Evolutionary conservation across 2,113 vertebrate genomes (phyloP), one percentile per base, ranked within the genome.

Genomic region (Gopherus evgoodei): DNA sequence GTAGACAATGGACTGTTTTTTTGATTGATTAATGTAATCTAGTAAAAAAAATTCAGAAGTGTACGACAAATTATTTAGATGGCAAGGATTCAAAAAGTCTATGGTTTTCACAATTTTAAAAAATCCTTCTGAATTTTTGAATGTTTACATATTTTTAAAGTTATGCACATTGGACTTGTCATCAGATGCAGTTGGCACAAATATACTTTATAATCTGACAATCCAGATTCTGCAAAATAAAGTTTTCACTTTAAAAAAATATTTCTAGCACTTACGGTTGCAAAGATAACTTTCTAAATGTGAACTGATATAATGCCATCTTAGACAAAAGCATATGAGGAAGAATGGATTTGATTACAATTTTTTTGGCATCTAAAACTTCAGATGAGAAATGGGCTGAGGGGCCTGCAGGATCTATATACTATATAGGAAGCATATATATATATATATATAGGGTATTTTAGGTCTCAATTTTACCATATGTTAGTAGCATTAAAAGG

Each of bases 291-390:
- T 42, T 90, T 78, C 57, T 84, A 82, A 90, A 80, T 78, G 72
- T 87, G 83, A 93, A 35, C 29, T 83, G 56, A 62, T 54, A 47
- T 12, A 86, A 82, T 62, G 44, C 11, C 21, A 4, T 79, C 25
- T 84, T 88, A 86, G 6, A 85, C n/a, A 87, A 92, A 91, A 83
- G 1, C 0, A 7, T 50, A 29, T 4, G 38, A 94, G 13, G 5
- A 92, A 92, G 53, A 92, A 87, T 53, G 21, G 81, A 91, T 92
- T 93, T 91, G 44, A 31, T 89, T 86, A 54, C 78, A 90, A 35
- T 76, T 78, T 91, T 38, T 90, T 91, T 91, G 52, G 83, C 86
- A 84, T 47, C 72, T 29, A 72, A 53, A 90, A 84, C 90, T 42
- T 29, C 72, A 76, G 38, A 76, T 76, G 72, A 76, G 72, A 25